Conservation (phyloP, 2,888 invertebrate genomes). For the Agriopis aurantiaria region DNA sequence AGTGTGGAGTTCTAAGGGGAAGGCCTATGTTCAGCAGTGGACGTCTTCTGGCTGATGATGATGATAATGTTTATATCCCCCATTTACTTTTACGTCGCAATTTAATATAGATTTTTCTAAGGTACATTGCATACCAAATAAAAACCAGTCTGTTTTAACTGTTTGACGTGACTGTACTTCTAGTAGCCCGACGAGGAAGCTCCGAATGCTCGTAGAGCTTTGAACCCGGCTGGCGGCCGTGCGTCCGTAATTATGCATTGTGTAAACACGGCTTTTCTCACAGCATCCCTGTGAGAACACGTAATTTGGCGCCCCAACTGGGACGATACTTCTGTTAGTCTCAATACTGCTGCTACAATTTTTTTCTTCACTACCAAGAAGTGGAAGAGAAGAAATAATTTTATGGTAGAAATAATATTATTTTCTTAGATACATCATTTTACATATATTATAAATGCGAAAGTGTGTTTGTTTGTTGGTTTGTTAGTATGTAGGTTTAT, state of each 20-base stretch:
- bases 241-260: conserved; percentile 59
- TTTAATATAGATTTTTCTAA: too few relatives aligned
- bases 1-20: too few relatives aligned
- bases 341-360: neutral
- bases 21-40: too few relatives aligned
- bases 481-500: too few relatives aligned
- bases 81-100: too few relatives aligned
- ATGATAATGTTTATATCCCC: too few relatives aligned
- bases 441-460: too few relatives aligned
- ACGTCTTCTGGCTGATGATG: too few relatives aligned
- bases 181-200: conserved; percentile 36
- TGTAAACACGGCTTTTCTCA: conserved; percentile 61
- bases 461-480: too few relatives aligned
- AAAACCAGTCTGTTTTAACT: too few relatives aligned
- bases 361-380: neutral
- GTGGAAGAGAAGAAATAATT: neutral
- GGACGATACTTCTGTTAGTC: conserved; percentile 36
- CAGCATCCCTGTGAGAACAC: conserved; percentile 43
- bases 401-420: neutral
- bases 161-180: conserved; percentile 52
- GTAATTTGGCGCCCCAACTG: conserved; percentile 37
- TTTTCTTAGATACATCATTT: too few relatives aligned
- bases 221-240: conserved; percentile 55
- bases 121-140: too few relatives aligned
- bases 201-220: conserved; percentile 54